Percentiles rank a stretch among this genome's conserved stretches.
These are phyloP conservation scores for Tokudaia muenninki DNA, from an alignment of 2,797 vertebrate species.

Conservation along the genomic window DNA sequence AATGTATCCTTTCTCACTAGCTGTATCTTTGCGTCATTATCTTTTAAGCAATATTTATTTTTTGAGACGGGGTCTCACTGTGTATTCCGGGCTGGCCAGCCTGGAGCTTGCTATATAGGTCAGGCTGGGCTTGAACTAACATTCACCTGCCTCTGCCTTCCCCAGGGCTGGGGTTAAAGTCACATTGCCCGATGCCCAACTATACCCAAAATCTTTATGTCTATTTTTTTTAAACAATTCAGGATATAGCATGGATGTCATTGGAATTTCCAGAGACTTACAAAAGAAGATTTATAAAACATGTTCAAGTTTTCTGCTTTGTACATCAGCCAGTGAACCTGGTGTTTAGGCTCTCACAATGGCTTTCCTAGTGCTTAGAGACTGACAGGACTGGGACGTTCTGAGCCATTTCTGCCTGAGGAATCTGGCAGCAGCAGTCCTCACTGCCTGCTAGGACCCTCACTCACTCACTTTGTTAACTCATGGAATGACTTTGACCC, in stretches of 20 bases:
- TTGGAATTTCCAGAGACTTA: not conserved
- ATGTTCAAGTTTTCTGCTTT: not conserved
- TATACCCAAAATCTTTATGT: not conserved
- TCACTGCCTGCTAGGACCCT: not conserved
- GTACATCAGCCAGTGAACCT: not conserved
- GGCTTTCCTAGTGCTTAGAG: not conserved
- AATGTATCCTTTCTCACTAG: not conserved
- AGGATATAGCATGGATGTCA: not conserved
- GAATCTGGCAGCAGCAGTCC: not conserved
- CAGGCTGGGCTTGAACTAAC: not conserved
- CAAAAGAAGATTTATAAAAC: not conserved
- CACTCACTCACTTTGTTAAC: not conserved
- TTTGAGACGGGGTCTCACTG: not conserved
- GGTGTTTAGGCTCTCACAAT: not conserved
- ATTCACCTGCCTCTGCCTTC: not conserved
- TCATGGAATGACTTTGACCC: not conserved
- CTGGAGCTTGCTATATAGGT: not conserved
- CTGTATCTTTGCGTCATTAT: not conserved
- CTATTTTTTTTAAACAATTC: not conserved
- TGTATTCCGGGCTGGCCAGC: not conserved
- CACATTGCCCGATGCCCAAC: not conserved
- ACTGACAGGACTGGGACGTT: not conserved
- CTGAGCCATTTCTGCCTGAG: not conserved
- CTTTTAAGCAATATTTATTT: not conserved
- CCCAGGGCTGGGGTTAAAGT: not conserved